A percentile compares a stretch with the other conserved stretches of the same genome.
These are phyloP conservation scores for Zeuzera pyrina DNA, from an alignment of 2,888 invertebrate species.

Conservation along the genomic window DNA sequence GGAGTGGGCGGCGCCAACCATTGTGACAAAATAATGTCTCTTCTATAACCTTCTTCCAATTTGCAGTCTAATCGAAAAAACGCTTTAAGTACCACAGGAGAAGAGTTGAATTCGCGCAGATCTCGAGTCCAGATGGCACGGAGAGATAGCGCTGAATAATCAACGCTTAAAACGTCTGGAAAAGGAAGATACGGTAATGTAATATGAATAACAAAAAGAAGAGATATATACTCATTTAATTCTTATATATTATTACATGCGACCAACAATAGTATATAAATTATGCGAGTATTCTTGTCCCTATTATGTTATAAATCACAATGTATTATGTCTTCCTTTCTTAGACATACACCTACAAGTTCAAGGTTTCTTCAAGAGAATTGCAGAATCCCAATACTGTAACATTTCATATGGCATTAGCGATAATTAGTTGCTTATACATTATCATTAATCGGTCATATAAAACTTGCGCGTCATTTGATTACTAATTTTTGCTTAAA, in stretches of 20 bases:
- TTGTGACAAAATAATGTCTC: conserved; percentile 72
- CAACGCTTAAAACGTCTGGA: conserved; percentile 72
- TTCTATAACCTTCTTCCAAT: conserved; percentile 50
- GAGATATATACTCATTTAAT: conserved; percentile 68
- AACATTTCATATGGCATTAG: no score
- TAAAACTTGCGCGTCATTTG: no score
- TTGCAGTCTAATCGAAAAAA: conserved; percentile 30
- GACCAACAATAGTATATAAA: conserved; percentile 55
- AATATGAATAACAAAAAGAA: conserved; percentile 72
- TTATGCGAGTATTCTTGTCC: no score
- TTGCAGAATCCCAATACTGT: no score
- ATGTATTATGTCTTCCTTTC: no score
- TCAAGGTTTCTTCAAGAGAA: no score
- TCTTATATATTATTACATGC: conserved; percentile 61
- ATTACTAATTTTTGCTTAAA: no score
- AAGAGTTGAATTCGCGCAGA: conserved; percentile 30
- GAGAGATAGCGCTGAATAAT: conserved; percentile 68
- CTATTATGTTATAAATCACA: no score
- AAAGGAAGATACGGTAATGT: conserved; percentile 72
- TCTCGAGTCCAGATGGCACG: conserved; percentile 51
- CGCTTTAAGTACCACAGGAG: conserved; percentile 33
- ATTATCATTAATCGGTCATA: no score
- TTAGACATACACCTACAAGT: no score
- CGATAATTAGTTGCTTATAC: no score
- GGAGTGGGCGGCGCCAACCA: conserved; percentile 67